Base-by-base conservation (phyloP, 2,888 invertebrate species). In the Trileptium ribeirensis region DNA sequence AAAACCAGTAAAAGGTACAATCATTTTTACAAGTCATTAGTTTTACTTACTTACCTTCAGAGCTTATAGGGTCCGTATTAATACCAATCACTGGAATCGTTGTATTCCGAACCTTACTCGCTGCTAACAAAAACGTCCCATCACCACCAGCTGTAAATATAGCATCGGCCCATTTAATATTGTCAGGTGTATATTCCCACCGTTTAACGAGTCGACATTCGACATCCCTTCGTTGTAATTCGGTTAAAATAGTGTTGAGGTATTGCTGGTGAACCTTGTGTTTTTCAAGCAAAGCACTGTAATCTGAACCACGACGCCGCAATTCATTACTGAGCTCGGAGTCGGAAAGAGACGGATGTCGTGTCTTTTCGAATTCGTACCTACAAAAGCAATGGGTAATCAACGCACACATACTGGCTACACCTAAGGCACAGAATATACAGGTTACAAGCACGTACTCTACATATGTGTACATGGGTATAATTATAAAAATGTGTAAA, bases 21-120 rank as follows among this genome's bases (percentile, higher is more conserved):
- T n/a, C n/a, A n/a, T n/a, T n/a, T n/a, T n/a, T n/a, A n/a, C n/a
- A n/a, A n/a, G n/a, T n/a, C n/a, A n/a, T n/a, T n/a, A n/a, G n/a
- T n/a, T n/a, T n/a, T n/a, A n/a, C n/a, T n/a, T n/a, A n/a, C n/a
- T n/a, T n/a, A n/a, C n/a, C 70, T 40, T 74, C 81, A 81, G 81
- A 90, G 90, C 90, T 89, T 33, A 92, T 92, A 0, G 97, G 97
- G 88, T 97, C 95, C 31, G 97, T 97, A 90, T 99, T 99, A 86
- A 99, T 94, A 0, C 98, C 98, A 86, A 99, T 93, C 81, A 99
- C 94, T n/a, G 97, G 95, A 87, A 95, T 97, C 84, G 92, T 92
- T 86, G 90, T 91, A 85, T 93, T 92, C 80, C 91, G 90, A 36
- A 97, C 93, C 89, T 93, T 92, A 87, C 94, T 95, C 2, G 98